Evolutionary conservation across 2,888 invertebrate genomes (phyloP), one percentile per base, ranked within the genome.

Genomic region (Thelaira solivaga): DNA sequence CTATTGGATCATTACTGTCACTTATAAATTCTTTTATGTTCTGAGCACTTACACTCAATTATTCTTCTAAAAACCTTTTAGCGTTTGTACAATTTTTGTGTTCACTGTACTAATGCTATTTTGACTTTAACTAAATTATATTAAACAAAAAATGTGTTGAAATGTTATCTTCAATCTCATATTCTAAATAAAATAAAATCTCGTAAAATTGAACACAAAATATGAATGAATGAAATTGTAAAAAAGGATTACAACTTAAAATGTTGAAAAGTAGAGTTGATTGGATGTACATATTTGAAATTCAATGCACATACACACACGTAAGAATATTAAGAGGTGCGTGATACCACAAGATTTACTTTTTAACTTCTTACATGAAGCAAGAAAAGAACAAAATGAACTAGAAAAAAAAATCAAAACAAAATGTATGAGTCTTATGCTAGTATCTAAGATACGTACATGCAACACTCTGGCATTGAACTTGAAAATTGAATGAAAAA

Each of bases 291-390:
- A n/a, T n/a, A n/a, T n/a, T n/a, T n/a, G n/a, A n/a, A n/a, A n/a
- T n/a, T n/a, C n/a, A n/a, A n/a, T n/a, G n/a, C n/a, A 26, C n/a
- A 57, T 16, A 39, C 11, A 49, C 49, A 18, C 31, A 11, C 5
- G 1, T 29, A 51, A 4, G 22, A 7, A 36, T 18, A 29, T 5
- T 7, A 31, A 4, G 34, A 34, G 47, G 53, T 68, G 72, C 22
- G 62, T 73, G 49, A 24, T 51, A 62, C 72, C 72, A 68, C 77
- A 77, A 61, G 77, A 67, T 77, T 73, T 77, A 36, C 43, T 34
- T 62, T 47, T 61, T 68, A 53, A 36, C 43, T 34, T 62, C 55
- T 61, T 68, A 53, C 0, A 45, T 53, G 55, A 64, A 76, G 16
- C 36, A 39, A 67, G 67, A 67, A 67, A 74, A 67, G 45, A 55